phyloP scores from a whole-genome alignment of 2,113 vertebrate genomes.

The Laticauda colubrina region DNA sequence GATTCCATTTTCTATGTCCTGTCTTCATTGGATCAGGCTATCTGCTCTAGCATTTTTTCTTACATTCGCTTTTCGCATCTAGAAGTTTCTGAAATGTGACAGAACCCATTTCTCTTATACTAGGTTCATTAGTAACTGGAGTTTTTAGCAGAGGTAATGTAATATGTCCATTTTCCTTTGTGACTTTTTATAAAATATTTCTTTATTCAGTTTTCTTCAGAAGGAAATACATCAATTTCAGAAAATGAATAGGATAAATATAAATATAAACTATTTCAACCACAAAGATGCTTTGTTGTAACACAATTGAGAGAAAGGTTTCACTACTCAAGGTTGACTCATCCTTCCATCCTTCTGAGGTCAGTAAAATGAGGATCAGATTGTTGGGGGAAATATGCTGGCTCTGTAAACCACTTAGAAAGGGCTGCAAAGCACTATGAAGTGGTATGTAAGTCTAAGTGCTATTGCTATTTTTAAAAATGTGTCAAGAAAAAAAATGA shows the following conservation, averaged over 20 bases:
- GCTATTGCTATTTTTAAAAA: background rate
- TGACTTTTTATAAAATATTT: background rate
- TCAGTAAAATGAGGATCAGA: too few species aligned
- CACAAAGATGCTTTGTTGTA: background rate
- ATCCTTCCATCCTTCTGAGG: too few species aligned
- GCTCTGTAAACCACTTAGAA: too few species aligned
- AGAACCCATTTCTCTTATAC: background rate
- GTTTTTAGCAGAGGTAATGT: background rate
- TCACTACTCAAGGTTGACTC: too few species aligned
- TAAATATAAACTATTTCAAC: background rate
- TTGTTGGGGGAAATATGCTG: too few species aligned
- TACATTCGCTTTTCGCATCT: background rate
- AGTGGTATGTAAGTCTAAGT: too few species aligned
- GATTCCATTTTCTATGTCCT: too few species aligned
- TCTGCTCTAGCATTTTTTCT: background rate
- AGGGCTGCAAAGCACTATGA: too few species aligned
- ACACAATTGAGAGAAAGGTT: background rate
- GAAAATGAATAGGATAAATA: background rate
- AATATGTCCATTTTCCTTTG: background rate
- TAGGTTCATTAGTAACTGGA: background rate
- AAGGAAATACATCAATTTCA: background rate
- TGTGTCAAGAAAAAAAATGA: background rate
- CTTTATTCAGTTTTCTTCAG: background rate
- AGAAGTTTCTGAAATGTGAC: background rate
- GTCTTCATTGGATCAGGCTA: background rate